Conservation (phyloP, 2,797 vertebrate species). For the Triplophysa yarkandensis region DNA sequence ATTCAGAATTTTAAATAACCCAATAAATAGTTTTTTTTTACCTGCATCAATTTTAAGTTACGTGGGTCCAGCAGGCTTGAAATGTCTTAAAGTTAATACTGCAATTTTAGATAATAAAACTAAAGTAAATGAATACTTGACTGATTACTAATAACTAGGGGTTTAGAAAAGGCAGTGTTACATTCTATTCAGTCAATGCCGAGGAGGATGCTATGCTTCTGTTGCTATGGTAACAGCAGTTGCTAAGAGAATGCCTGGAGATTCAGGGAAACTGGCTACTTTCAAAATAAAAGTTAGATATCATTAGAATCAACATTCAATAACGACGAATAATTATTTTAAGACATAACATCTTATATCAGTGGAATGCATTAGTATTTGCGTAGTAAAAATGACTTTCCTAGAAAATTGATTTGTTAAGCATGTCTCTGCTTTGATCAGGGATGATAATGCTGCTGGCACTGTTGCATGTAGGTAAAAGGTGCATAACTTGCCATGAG, state of each 20-base stretch:
- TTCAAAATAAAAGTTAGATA: constrained; percentile 4
- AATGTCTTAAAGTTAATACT: neutral
- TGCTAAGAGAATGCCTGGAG: constrained; percentile 3
- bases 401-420: constrained; percentile 26
- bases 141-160: constrained; percentile 3
- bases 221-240: constrained; percentile 44
- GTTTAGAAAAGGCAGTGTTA: neutral
- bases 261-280: constrained; percentile 17
- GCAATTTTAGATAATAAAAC: neutral
- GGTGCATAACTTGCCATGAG: constrained; percentile 61
- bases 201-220: constrained; percentile 31
- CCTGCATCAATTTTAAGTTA: neutral
- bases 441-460: constrained; percentile 57
- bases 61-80: neutral
- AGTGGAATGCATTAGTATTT: neutral
- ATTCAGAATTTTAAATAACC: neutral
- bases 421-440: constrained; percentile 12
- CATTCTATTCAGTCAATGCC: constrained; percentile 3
- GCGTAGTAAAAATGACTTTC: constrained; percentile 2
- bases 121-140: neutral
- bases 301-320: neutral
- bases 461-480: constrained; percentile 74
- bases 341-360: neutral
- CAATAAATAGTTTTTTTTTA: neutral
- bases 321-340: neutral